Evolutionary conservation across 2,888 invertebrate species (phyloP).

Genomic region (Amorpha juglandis): DNA sequence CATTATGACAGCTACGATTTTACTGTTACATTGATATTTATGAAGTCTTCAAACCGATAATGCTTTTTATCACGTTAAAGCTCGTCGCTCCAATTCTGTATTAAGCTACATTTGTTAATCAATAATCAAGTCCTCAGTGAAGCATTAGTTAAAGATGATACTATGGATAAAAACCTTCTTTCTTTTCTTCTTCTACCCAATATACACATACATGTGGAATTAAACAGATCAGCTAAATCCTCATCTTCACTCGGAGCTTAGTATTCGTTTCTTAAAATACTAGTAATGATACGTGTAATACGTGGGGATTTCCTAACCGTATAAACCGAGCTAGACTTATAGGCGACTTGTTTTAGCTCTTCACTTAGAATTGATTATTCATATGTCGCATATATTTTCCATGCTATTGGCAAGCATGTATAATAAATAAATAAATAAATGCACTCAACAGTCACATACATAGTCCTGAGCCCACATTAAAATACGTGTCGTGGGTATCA

Average conservation of each 20-base stretch:
- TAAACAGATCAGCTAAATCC: too few relatives aligned
- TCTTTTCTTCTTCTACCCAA: too few relatives aligned
- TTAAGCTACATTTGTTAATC: neutral
- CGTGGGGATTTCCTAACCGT: conserved; percentile 4
- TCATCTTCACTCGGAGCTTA: neutral
- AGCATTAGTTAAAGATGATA: neutral
- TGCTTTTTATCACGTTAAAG: conserved; percentile 26
- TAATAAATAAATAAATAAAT: too few relatives aligned
- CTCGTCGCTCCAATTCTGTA: conserved; percentile 27
- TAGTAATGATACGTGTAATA: neutral
- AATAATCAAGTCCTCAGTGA: neutral
- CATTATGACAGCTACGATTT: conserved; percentile 11
- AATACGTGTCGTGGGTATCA: too few relatives aligned
- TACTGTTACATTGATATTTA: conserved; percentile 3
- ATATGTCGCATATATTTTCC: too few relatives aligned
- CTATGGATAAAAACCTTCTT: neutral
- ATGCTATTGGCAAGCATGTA: too few relatives aligned
- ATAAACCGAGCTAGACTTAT: neutral
- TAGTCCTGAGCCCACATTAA: too few relatives aligned
- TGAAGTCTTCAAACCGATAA: conserved; percentile 1
- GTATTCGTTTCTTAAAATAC: neutral
- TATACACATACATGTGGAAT: too few relatives aligned
- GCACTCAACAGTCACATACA: too few relatives aligned
- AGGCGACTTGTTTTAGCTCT: neutral
- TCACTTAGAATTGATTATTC: too few relatives aligned